Percentiles rank a stretch among this genome's conserved stretches.
These are phyloP conservation scores for Tryphoninae sp. DNA, from an alignment of 2,888 invertebrate genomes.

Conservation along the genomic window DNA sequence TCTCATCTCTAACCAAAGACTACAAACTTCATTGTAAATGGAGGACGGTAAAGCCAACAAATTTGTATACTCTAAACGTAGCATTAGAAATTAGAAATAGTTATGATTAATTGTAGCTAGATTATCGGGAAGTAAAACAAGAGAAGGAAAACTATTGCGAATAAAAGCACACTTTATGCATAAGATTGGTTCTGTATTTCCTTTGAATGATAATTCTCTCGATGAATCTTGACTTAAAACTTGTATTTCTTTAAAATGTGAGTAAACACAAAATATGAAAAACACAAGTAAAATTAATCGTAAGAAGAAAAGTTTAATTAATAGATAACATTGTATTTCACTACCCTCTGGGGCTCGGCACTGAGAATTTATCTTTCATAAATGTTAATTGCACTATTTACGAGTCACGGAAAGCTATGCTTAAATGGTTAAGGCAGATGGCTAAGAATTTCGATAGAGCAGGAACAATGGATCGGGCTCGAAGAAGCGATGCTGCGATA, in stretches of 20 bases:
- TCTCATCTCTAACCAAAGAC: conserved; percentile 74
- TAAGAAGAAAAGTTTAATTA: not conserved
- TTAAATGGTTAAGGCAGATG: conserved; percentile 69
- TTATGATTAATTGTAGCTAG: conserved; percentile 25
- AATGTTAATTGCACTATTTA: conserved; percentile 57
- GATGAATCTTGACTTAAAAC: not conserved
- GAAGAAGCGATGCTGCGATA: conserved; percentile 34
- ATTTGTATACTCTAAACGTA: conserved; percentile 55
- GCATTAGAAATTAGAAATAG: conserved; percentile 38
- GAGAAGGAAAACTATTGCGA: conserved; percentile 2
- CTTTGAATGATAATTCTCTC: not conserved
- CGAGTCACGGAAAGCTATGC: conserved; percentile 69
- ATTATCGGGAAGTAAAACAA: conserved; percentile 15
- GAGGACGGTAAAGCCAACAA: conserved; percentile 70
- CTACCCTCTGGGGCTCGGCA: not conserved
- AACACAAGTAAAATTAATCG: not conserved
- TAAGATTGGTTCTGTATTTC: not conserved
- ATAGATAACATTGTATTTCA: not conserved
- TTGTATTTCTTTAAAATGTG: too few species aligned
- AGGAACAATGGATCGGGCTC: conserved; percentile 48
- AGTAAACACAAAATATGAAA: too few species aligned
- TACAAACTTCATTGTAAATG: conserved; percentile 68
- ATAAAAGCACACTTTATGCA: conserved; percentile 23
- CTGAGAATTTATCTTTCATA: conserved; percentile 5
- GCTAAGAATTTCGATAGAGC: conserved; percentile 62